phyloP scores from a whole-genome alignment of 2,888 invertebrate species.

The Tromatobia lineatoria region DNA sequence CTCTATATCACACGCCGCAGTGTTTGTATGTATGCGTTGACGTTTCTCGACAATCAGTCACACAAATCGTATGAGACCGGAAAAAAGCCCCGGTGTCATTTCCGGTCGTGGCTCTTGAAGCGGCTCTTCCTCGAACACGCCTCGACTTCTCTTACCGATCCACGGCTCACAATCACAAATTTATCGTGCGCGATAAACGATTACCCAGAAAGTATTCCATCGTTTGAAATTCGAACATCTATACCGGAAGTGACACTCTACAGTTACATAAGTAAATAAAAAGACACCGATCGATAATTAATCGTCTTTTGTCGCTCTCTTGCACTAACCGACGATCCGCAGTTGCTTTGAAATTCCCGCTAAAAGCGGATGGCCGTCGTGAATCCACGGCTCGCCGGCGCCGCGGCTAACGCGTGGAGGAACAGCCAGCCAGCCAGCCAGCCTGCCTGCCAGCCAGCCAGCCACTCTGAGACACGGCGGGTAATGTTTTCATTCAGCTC shows the following conservation, averaged over 20 bases:
- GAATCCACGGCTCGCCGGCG: constrained; percentile 73
- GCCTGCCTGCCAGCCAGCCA: constrained; percentile 36
- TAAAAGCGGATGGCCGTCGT: constrained; percentile 68
- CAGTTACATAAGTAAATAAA: neutral
- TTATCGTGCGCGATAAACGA: constrained; percentile 17
- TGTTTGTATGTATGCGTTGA: constrained; percentile 1
- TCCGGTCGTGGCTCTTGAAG: constrained; percentile 24
- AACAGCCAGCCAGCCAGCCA: neutral
- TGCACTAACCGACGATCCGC: neutral
- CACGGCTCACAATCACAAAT: neutral
- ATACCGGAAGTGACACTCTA: constrained; percentile 30
- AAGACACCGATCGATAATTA: constrained; percentile 19
- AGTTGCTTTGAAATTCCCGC: constrained; percentile 70
- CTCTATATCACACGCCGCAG: neutral
- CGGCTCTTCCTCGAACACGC: neutral
- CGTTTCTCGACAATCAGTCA: constrained; percentile 40
- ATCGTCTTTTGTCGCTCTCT: constrained; percentile 8
- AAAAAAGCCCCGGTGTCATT: constrained; percentile 22
- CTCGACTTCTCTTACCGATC: neutral
- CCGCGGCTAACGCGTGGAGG: constrained; percentile 61
- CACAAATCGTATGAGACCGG: constrained; percentile 7
- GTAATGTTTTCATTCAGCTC: constrained; percentile 85
- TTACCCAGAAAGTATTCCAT: constrained; percentile 34
- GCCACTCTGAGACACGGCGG: constrained; percentile 58
- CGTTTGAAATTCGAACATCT: constrained; percentile 51